A percentile compares a stretch with the other conserved stretches of the same genome.
Evolutionary conservation across 2,113 vertebrate species (phyloP).

Genomic region (Vulpes lagopus): DNA sequence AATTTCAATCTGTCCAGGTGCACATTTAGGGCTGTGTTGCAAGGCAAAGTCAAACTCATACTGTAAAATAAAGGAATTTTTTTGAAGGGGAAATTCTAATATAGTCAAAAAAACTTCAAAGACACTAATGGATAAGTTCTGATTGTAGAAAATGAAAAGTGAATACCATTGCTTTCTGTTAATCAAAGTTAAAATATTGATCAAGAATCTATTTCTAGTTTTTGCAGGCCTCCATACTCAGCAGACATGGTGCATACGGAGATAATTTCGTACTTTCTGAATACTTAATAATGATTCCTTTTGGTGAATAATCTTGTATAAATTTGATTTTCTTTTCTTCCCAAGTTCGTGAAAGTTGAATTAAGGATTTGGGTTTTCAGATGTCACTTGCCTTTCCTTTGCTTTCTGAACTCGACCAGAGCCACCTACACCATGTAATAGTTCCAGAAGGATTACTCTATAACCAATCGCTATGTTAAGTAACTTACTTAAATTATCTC

Average conservation of each 20-base stretch:
- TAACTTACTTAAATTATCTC: not conserved
- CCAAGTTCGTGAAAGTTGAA: not conserved
- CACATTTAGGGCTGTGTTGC: not conserved
- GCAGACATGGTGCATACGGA: not conserved
- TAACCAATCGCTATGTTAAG: not conserved
- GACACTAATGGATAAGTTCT: not conserved
- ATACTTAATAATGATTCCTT: not conserved
- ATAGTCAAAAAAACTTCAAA: not conserved
- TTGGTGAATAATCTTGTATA: not conserved
- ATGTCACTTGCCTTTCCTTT: not conserved
- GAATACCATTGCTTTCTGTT: not conserved
- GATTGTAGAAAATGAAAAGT: not conserved
- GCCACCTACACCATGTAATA: not conserved
- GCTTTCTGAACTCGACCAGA: not conserved
- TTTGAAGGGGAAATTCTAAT: not conserved
- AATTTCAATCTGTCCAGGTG: not conserved
- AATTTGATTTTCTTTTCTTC: not conserved
- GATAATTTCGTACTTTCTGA: constrained; percentile 8
- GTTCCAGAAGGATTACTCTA: not conserved
- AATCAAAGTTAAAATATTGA: constrained; percentile 16
- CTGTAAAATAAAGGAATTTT: not conserved
- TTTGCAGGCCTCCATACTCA: not conserved
- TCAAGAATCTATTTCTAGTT: not conserved
- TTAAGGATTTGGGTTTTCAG: not conserved
- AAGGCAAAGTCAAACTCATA: not conserved